These are phyloP conservation scores for Rhincodon typus DNA, from an alignment of 2,797 vertebrate genomes.

Conservation along the genomic window DNA sequence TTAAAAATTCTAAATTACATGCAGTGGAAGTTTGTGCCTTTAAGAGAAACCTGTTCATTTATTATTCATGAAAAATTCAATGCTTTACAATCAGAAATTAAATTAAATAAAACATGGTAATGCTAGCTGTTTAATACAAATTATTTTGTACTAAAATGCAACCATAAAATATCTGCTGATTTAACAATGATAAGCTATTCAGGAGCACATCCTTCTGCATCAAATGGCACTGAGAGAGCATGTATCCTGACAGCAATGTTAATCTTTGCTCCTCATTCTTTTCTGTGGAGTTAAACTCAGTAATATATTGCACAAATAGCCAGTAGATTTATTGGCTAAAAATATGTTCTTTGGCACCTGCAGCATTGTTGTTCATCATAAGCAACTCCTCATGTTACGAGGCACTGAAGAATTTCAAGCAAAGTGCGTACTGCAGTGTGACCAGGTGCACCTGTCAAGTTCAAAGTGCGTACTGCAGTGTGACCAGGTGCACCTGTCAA, in stretches of 20 bases:
- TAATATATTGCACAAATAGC: not conserved
- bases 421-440: not conserved
- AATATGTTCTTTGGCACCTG: not conserved
- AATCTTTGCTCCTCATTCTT: not conserved
- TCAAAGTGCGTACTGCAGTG: no score
- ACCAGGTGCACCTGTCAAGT: not conserved
- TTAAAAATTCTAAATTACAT: not conserved
- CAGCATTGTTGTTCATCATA: not conserved
- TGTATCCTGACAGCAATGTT: not conserved
- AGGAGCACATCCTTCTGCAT: not conserved
- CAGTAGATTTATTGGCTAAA: not conserved
- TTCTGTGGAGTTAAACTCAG: not conserved
- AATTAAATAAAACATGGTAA: slow-evolving; percentile 18
- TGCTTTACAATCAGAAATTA: not conserved
- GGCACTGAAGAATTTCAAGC: not conserved
- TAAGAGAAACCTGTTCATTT: not conserved
- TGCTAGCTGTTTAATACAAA: not conserved
- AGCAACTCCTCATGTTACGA: not conserved
- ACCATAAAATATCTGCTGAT: not conserved
- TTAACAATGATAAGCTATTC: not conserved
- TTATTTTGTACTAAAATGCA: not conserved
- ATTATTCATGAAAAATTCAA: not conserved
- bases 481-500: no score
- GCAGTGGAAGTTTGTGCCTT: not conserved
- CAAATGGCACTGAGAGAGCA: not conserved